phyloP scores from a whole-genome alignment of 2,888 invertebrate species.

The Trichopoda pennipes region DNA sequence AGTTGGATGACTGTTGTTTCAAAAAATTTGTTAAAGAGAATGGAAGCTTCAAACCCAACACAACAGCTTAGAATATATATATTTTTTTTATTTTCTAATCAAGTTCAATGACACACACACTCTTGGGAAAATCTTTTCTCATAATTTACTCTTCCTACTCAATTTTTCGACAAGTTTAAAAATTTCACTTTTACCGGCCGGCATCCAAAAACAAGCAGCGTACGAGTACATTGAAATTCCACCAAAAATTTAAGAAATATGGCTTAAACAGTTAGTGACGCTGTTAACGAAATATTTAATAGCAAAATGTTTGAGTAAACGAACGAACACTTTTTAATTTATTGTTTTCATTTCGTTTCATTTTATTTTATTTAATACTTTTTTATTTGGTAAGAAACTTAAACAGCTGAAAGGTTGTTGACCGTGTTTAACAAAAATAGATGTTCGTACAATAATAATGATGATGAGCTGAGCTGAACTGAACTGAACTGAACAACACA shows the following conservation, averaged over 20 bases:
- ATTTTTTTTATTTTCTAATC: background rate
- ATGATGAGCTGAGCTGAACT: background rate
- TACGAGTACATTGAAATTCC: background rate
- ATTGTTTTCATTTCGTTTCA: too few species aligned
- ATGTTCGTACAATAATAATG: slow-evolving; percentile 31
- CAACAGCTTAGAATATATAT: slow-evolving; percentile 43
- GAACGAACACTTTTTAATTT: background rate
- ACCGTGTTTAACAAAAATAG: slow-evolving; percentile 47
- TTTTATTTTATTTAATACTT: slow-evolving; percentile 19
- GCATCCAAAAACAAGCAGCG: slow-evolving; percentile 35
- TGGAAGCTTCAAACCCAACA: slow-evolving; percentile 24
- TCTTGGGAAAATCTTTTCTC: slow-evolving; percentile 51
- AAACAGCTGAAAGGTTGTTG: slow-evolving; percentile 61
- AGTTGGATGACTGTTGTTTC: slow-evolving; percentile 16
- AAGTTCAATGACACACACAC: slow-evolving; percentile 66
- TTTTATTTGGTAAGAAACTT: slow-evolving; percentile 57
- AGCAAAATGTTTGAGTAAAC: slow-evolving; percentile 32
- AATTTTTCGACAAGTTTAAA: slow-evolving; percentile 49
- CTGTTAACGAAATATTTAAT: slow-evolving; percentile 30
- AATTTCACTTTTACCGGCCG: slow-evolving; percentile 68
- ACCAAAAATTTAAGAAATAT: slow-evolving; percentile 30
- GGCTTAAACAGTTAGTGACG: slow-evolving; percentile 38
- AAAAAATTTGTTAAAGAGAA: slow-evolving; percentile 52
- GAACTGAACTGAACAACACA: background rate
- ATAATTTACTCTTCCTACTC: slow-evolving; percentile 46